phyloP scores from a whole-genome alignment of 2,113 vertebrate species.

The Peromyscus maniculatus region DNA sequence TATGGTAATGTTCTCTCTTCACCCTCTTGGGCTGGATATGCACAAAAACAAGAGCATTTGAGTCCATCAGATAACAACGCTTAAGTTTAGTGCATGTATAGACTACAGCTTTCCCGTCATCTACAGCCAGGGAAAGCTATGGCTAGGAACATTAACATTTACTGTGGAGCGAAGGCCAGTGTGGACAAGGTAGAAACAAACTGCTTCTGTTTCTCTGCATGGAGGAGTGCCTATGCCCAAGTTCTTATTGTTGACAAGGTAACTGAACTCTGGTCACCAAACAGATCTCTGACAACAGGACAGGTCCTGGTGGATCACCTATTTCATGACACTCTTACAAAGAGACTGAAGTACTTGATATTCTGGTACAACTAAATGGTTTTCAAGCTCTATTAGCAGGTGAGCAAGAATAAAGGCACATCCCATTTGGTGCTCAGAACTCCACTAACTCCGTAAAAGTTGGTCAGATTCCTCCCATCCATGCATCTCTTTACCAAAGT shows the following conservation, averaged over 20 bases:
- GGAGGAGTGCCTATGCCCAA: not conserved
- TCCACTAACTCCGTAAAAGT: not conserved
- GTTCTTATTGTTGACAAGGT: not conserved
- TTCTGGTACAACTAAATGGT: not conserved
- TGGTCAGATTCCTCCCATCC: not conserved
- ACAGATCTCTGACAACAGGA: not conserved
- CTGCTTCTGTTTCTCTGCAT: not conserved
- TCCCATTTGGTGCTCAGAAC: not conserved
- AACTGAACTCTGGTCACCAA: not conserved
- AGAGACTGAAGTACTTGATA: not conserved
- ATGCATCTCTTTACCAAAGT: not conserved
- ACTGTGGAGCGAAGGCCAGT: not conserved
- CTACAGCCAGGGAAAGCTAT: not conserved
- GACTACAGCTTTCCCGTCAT: not conserved
- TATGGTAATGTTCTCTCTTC: not conserved
- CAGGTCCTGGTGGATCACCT: not conserved
- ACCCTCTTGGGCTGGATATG: not conserved
- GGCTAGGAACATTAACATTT: not conserved
- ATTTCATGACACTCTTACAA: not conserved
- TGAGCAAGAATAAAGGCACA: not conserved
- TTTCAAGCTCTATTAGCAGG: not conserved
- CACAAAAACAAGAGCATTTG: not conserved
- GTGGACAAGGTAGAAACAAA: not conserved
- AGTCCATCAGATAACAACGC: not conserved
- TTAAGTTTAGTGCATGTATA: not conserved